Percentiles rank a stretch among this genome's conserved stretches.
Conservation (phyloP, 2,113 vertebrate species). For the Urocynchramus pylzowi region DNA sequence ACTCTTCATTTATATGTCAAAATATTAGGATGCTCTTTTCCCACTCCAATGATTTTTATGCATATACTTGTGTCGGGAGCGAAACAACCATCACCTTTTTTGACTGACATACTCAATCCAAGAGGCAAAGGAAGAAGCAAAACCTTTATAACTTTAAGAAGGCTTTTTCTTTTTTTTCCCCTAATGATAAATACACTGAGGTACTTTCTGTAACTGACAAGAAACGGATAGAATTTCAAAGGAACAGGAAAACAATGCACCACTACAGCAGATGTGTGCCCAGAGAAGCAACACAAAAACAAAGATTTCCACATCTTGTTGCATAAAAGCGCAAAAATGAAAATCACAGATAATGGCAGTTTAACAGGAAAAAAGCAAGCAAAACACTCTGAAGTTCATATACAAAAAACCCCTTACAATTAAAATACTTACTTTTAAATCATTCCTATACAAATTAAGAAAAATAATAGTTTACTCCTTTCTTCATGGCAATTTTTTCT, state of each 20-base stretch:
- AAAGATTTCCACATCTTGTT: background rate
- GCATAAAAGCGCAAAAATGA: background rate
- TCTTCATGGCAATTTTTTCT: background rate
- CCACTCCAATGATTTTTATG: background rate
- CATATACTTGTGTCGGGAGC: background rate
- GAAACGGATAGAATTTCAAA: background rate
- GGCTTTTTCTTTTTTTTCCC: background rate
- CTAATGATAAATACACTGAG: background rate
- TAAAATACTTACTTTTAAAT: background rate
- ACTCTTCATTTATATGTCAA: slow-evolving; percentile 36
- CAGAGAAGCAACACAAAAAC: background rate
- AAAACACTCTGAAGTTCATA: background rate
- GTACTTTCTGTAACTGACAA: background rate
- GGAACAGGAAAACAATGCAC: background rate
- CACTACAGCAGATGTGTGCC: background rate
- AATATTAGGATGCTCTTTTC: background rate
- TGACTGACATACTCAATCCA: background rate
- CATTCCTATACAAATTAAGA: background rate
- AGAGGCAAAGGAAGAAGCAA: background rate
- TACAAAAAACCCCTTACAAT: background rate
- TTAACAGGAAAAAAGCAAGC: background rate
- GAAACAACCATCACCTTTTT: background rate
- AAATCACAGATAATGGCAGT: background rate
- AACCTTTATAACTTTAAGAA: background rate
- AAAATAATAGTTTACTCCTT: background rate